Evolutionary conservation across 2,888 invertebrate genomes (phyloP), one percentile per base, ranked within the genome.

Genomic region (Stramonita haemastoma): DNA sequence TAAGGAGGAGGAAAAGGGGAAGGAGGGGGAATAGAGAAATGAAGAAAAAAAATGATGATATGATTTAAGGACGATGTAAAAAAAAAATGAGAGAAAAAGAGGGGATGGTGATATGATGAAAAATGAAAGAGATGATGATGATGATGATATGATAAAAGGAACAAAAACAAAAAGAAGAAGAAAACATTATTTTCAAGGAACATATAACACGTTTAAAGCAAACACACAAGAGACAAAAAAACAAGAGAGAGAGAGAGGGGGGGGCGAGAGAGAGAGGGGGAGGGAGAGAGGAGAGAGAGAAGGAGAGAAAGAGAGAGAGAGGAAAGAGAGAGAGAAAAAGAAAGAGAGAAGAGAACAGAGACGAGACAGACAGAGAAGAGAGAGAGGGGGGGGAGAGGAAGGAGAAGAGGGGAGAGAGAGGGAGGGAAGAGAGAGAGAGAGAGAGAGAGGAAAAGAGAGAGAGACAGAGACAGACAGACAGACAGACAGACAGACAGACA

Each of bases 291-390:
- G 6, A 66, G 66, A 66, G 13, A 66, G 66, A 2, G 13, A 66
- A 2, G 13, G 66, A 88, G 32, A 81, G 83, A 88, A 56, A 88
- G 29, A 88, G 32, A 88, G 89, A 84, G 60, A 89, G 84, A 89
- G 29, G 32, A 60, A 89, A 8, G 8, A 66, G 66, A 66, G 19
- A 66, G 66, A 66, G 66, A 66, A 2, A 66, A 13, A 66, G 66
- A 66, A 13, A 66, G 26, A 66, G 66, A 66, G 66, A 13, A 17
- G 17, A 26, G 26, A 26, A 60, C 60, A 60, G 60, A 60, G 60
- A 60, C 60, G 17, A 66, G 17, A 66, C 5, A 66, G 19, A 66
- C 5, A 66, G 19, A 66, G 66, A 13, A 66, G 26, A 66, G 66
- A 66, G 66, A 66, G 19, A 66, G 66, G 8, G 8, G 8, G 2